phyloP scores from a whole-genome alignment of 2,888 invertebrate species.

The Lycophotia porphyrea region DNA sequence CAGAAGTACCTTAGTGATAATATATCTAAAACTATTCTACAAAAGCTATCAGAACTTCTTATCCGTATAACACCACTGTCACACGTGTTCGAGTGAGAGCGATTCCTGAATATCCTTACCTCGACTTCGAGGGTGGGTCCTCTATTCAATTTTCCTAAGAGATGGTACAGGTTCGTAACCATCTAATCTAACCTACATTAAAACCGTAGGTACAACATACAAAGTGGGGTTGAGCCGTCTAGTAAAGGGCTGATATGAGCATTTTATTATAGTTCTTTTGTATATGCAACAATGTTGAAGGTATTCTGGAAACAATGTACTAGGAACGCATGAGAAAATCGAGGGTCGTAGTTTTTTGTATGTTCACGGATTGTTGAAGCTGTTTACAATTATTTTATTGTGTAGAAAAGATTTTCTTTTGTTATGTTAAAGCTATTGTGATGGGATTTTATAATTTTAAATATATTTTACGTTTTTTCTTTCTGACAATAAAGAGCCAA shows the following conservation, averaged over 20 bases:
- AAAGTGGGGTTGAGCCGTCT: conserved; percentile 44
- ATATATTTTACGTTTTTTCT: neutral
- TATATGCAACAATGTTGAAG: conserved; percentile 25
- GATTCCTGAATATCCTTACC: conserved; percentile 65
- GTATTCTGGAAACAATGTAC: conserved; percentile 38
- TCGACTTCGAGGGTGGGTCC: conserved; percentile 49
- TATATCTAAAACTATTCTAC: neutral
- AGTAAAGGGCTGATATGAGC: conserved; percentile 22
- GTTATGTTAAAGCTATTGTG: neutral
- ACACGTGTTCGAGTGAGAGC: conserved; percentile 46
- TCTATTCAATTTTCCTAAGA: conserved; percentile 68
- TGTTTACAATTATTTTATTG: neutral
- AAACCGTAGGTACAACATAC: conserved; percentile 42
- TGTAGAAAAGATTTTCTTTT: neutral
- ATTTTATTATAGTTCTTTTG: conserved; percentile 43
- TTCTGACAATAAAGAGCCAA: neutral
- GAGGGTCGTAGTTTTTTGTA: neutral
- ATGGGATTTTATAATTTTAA: neutral
- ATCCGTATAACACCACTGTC: conserved; percentile 27
- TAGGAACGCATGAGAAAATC: neutral
- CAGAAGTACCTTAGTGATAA: neutral
- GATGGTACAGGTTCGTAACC: conserved; percentile 53
- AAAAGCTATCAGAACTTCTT: neutral
- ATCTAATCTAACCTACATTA: conserved; percentile 57
- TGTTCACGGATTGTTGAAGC: conserved; percentile 9